phyloP scores from a whole-genome alignment of 2,797 vertebrate genomes.

The Scyliorhinus canicula region DNA sequence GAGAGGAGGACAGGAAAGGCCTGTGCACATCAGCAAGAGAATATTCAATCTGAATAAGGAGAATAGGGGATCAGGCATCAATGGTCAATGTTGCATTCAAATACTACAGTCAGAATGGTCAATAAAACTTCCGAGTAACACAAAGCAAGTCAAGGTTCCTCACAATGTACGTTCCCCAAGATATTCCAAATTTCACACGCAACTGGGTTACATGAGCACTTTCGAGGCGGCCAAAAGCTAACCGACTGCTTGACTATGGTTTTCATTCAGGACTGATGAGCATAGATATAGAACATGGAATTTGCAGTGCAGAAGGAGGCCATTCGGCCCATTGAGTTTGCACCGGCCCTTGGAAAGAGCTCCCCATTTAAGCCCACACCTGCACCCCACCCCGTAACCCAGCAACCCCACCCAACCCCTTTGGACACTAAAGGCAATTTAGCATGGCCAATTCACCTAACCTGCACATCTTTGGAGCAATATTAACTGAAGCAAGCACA shows the following conservation, averaged over 20 bases:
- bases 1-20: background rate
- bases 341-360: too few species aligned
- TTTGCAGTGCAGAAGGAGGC: too few species aligned
- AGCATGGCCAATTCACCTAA: too few species aligned
- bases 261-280: background rate
- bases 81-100: background rate
- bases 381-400: too few species aligned
- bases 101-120: background rate
- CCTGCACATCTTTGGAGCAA: too few species aligned
- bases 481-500: background rate
- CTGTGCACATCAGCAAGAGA: background rate
- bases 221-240: background rate
- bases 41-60: background rate
- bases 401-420: too few species aligned
- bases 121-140: background rate
- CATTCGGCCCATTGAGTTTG: too few species aligned
- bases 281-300: too few species aligned
- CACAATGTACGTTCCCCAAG: background rate
- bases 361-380: too few species aligned
- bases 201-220: background rate
- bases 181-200: background rate
- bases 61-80: background rate
- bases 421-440: too few species aligned
- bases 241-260: background rate
- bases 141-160: background rate